Percentiles rank a stretch among this genome's conserved stretches.
These are phyloP conservation scores for Dicaeum eximium DNA, from an alignment of 2,113 vertebrate genomes.

Conservation along the genomic window DNA sequence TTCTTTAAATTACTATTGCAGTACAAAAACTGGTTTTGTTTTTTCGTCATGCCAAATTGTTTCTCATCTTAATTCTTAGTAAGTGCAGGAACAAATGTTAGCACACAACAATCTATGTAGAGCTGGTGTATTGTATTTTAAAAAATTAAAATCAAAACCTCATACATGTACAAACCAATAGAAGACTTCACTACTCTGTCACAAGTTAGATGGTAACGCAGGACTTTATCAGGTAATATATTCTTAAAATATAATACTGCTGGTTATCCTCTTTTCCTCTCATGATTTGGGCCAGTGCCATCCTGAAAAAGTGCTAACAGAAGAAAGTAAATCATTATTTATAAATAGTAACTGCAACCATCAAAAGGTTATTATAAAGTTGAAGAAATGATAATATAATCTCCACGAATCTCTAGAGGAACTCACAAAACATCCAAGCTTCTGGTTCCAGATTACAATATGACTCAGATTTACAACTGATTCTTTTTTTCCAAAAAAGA, in stretches of 20 bases:
- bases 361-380: neutral
- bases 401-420: neutral
- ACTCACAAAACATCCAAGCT: neutral
- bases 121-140: neutral
- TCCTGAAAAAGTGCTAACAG: neutral
- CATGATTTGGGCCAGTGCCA: neutral
- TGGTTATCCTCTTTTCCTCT: neutral
- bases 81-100: neutral
- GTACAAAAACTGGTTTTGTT: neutral
- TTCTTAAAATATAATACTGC: neutral
- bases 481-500: neutral
- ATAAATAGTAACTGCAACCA: neutral
- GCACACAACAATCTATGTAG: neutral
- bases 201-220: neutral
- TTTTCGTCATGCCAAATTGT: neutral
- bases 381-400: constrained; percentile 4
- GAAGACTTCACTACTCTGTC: neutral
- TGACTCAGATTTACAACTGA: constrained; percentile 5
- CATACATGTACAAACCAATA: neutral
- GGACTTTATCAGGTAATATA: neutral
- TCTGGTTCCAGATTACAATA: neutral
- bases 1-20: neutral
- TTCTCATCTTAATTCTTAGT: neutral
- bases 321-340: neutral
- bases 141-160: neutral